These are phyloP conservation scores for Clarias pachynema DNA, from an alignment of 2,797 vertebrate species.

Conservation along the genomic window DNA sequence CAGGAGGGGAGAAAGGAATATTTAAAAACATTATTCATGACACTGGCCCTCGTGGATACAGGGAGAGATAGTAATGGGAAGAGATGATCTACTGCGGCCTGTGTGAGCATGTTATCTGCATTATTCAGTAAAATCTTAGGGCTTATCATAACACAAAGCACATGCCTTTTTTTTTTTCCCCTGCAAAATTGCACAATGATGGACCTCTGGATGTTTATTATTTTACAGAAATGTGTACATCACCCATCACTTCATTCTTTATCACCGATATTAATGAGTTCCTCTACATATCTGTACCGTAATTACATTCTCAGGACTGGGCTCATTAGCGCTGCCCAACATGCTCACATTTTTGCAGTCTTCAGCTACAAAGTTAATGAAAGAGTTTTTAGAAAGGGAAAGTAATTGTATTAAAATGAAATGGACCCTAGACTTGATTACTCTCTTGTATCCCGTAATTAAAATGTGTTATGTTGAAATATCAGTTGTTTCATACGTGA, in stretches of 20 bases:
- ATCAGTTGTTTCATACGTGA: slow-evolving; percentile 47
- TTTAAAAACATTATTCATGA: slow-evolving; percentile 67
- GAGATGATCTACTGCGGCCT: slow-evolving; percentile 35
- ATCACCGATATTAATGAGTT: slow-evolving; percentile 27
- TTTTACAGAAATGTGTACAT: not conserved
- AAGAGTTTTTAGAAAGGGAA: slow-evolving; percentile 47
- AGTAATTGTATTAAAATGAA: slow-evolving; percentile 54
- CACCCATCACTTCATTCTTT: slow-evolving; percentile 23
- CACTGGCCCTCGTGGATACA: slow-evolving; percentile 51
- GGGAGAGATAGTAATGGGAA: slow-evolving; percentile 45
- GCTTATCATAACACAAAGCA: slow-evolving; percentile 38
- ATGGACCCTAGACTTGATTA: slow-evolving; percentile 47
- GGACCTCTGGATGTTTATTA: not conserved
- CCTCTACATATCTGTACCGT: slow-evolving; percentile 30
- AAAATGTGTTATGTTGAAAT: slow-evolving; percentile 54
- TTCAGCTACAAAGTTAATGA: slow-evolving; percentile 47
- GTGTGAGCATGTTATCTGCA: slow-evolving; percentile 38
- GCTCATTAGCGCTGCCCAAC: slow-evolving; percentile 45
- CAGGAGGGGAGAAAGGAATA: slow-evolving; percentile 57
- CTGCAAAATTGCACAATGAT: not conserved
- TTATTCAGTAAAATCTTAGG: slow-evolving; percentile 51
- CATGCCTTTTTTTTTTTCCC: not conserved
- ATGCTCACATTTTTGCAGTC: slow-evolving; percentile 41
- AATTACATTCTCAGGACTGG: slow-evolving; percentile 42
- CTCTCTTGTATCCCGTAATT: slow-evolving; percentile 50